These are phyloP conservation scores for Dryococelus australis DNA, from an alignment of 2,888 invertebrate species.

Conservation along the genomic window DNA sequence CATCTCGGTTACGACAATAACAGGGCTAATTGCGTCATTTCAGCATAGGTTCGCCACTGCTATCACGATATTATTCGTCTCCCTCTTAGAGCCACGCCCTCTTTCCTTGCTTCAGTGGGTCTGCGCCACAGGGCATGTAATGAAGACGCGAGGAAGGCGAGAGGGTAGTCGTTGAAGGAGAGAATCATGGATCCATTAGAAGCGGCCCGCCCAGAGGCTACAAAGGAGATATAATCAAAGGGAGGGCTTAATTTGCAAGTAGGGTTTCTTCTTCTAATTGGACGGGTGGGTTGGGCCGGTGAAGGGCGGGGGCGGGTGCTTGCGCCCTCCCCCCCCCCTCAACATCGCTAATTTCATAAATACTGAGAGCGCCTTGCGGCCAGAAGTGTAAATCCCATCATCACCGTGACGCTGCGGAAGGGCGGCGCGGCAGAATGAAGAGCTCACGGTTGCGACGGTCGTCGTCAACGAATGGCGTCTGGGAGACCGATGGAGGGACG, in stretches of 20 bases:
- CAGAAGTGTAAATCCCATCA: constrained; percentile 10
- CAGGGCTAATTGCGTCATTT: constrained; percentile 20
- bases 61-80: not conserved
- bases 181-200: constrained; percentile 28
- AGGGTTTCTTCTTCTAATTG: constrained; percentile 29
- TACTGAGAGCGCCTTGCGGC: constrained; percentile 6
- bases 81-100: not conserved
- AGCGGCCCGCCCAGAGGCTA: not conserved
- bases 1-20: constrained; percentile 21
- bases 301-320: not conserved
- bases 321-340: not conserved
- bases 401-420: not conserved
- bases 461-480: not conserved
- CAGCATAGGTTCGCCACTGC: constrained; percentile 20
- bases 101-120: not conserved
- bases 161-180: constrained; percentile 20
- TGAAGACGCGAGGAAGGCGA: constrained; percentile 4
- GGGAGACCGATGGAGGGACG: not conserved
- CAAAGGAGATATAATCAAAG: constrained; percentile 27
- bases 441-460: not conserved
- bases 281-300: constrained; percentile 12
- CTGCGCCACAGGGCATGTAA: constrained; percentile 3
- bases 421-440: not conserved
- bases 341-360: constrained; percentile 27
- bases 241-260: constrained; percentile 29